phyloP scores from a whole-genome alignment of 2,797 vertebrate species.

The Champsocephalus gunnari region DNA sequence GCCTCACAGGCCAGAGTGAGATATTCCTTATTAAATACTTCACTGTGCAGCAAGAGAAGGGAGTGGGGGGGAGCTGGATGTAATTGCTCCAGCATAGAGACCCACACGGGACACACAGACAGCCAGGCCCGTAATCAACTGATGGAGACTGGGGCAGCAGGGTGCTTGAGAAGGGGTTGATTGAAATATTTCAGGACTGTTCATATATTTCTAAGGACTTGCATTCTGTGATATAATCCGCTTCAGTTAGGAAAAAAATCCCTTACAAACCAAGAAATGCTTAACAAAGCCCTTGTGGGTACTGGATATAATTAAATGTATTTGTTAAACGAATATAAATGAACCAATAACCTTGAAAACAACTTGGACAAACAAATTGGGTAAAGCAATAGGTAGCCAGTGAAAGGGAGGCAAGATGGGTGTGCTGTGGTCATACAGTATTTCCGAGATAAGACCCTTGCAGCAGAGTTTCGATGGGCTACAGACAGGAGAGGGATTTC shows the following conservation, averaged over 20 bases:
- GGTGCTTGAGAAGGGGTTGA: too few species aligned
- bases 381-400: neutral
- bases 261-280: too few species aligned
- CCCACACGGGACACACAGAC: neutral
- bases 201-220: too few species aligned
- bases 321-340: too few species aligned
- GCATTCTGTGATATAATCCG: too few species aligned
- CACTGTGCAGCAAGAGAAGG: neutral
- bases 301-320: too few species aligned
- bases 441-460: neutral
- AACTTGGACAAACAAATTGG: too few species aligned
- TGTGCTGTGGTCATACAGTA: neutral
- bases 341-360: too few species aligned
- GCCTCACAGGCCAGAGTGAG: neutral
- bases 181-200: too few species aligned
- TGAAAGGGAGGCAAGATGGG: neutral
- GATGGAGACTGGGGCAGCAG: neutral
- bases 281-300: too few species aligned
- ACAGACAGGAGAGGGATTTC: too few species aligned
- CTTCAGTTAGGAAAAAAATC: too few species aligned
- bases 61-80: neutral
- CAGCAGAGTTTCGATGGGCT: neutral
- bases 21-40: neutral
- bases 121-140: neutral
- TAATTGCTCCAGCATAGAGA: neutral